phyloP scores from a whole-genome alignment of 1,140 invertebrate species.

The Neocloeon triangulifer region DNA sequence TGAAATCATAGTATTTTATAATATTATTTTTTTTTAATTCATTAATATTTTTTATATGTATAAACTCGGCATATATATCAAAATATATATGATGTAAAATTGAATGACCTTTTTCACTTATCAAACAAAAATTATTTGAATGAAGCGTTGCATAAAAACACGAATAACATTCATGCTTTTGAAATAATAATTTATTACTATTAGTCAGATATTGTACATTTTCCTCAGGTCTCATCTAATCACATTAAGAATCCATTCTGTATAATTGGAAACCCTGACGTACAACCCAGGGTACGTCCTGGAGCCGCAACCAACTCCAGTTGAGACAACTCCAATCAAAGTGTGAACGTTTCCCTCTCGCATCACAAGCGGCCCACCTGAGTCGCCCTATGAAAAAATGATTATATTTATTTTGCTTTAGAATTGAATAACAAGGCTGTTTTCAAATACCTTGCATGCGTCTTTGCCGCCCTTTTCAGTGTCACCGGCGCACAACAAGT shows the following conservation, averaged over 20 bases:
- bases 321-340: conserved; percentile 8
- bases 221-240: not conserved
- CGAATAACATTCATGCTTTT: no score
- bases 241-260: conserved; percentile 7
- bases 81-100: no score
- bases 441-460: conserved; percentile 14
- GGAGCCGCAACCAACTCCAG: conserved; percentile 8
- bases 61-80: no score
- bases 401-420: no score
- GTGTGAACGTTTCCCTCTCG: not conserved
- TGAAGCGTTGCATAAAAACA: no score
- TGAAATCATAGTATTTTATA: no score
- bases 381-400: conserved; percentile 7
- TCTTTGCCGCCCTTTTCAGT: conserved; percentile 16
- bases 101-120: no score
- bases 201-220: not conserved
- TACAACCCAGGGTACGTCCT: conserved; percentile 9
- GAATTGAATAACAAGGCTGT: not conserved
- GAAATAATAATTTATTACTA: not conserved
- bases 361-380: conserved; percentile 8
- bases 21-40: no score
- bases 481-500: conserved; percentile 17
- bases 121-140: no score
- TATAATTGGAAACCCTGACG: conserved; percentile 6
- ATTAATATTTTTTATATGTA: no score